Percentiles rank a stretch among this genome's conserved stretches.
Conservation (phyloP, 2,113 vertebrate genomes). For the Colistium nudipinnis region DNA sequence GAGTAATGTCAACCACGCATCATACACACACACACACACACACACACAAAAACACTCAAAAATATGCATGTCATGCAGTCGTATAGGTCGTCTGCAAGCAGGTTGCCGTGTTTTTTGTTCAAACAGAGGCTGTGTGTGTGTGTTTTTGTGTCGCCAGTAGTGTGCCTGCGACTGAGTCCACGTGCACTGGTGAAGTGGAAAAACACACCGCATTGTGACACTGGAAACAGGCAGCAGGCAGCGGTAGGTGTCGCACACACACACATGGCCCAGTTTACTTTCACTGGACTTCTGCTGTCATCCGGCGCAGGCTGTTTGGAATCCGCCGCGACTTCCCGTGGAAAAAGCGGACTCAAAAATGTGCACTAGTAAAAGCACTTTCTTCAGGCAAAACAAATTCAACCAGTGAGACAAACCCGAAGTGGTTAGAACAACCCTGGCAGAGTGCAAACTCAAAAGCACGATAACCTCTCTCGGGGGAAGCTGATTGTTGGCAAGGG, state of each 20-base stretch:
- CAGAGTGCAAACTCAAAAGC: background rate
- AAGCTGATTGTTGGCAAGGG: background rate
- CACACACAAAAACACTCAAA: background rate
- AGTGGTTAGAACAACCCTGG: background rate
- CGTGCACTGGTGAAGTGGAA: conserved; percentile 37
- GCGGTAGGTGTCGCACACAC: conserved; percentile 16
- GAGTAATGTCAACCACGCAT: background rate
- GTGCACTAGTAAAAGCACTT: background rate
- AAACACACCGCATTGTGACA: conserved; percentile 40
- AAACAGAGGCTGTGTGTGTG: conserved; percentile 9
- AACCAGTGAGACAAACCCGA: background rate
- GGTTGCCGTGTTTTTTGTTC: background rate
- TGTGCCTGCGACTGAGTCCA: background rate
- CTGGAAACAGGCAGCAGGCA: conserved; percentile 12
- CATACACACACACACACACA: background rate
- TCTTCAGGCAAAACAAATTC: background rate
- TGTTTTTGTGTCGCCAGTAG: background rate
- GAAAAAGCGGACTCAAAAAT: conserved; percentile 5
- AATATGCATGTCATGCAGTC: background rate
- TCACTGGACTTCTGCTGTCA: conserved; percentile 13
- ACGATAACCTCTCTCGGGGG: background rate
- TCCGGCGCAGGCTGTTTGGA: conserved; percentile 36
- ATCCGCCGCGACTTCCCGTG: background rate
- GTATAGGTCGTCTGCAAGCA: background rate
- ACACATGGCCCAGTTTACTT: conserved; percentile 35